A percentile compares a stretch with the other conserved stretches of the same genome.
These are phyloP conservation scores for Stigmatopora argus DNA, from an alignment of 2,113 vertebrate species.

Conservation along the genomic window DNA sequence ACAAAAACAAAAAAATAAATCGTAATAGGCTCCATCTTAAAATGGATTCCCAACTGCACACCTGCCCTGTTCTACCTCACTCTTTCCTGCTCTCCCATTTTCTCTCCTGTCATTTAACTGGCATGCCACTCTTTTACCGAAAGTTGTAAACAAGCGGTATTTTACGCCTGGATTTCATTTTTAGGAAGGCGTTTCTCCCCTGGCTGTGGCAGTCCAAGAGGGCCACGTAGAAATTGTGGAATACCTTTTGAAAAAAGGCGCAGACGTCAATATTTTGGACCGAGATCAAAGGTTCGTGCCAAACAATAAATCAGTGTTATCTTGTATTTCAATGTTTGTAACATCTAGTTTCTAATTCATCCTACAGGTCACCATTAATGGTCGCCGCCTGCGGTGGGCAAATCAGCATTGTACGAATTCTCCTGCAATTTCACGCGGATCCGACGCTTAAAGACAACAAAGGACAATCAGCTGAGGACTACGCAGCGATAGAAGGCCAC, in stretches of 20 bases:
- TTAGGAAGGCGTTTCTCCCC: slow-evolving; percentile 79
- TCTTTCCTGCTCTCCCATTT: no score
- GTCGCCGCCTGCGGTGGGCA: slow-evolving; percentile 78
- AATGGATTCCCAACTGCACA: no score
- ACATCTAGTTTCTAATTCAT: slow-evolving; percentile 3
- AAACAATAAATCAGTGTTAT: not conserved
- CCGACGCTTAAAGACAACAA: slow-evolving; percentile 74
- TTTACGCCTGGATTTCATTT: not conserved
- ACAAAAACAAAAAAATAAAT: no score
- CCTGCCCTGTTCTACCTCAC: no score
- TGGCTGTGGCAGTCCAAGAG: slow-evolving; percentile 76
- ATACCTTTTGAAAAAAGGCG: slow-evolving; percentile 75
- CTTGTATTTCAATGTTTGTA: not conserved
- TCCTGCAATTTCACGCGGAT: slow-evolving; percentile 74
- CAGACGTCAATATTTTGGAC: slow-evolving; percentile 70
- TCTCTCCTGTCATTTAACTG: no score
- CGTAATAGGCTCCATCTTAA: no score
- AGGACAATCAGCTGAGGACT: slow-evolving; percentile 81
- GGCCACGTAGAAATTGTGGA: slow-evolving; percentile 78
- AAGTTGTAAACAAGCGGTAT: not conserved
- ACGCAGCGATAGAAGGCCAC: slow-evolving; percentile 78
- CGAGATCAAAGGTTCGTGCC: slow-evolving; percentile 55
- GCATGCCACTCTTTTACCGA: not conserved
- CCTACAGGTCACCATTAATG: slow-evolving; percentile 77
- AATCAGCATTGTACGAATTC: slow-evolving; percentile 72